phyloP scores from a whole-genome alignment of 2,797 vertebrate genomes.

The Cynopterus sphinx region DNA sequence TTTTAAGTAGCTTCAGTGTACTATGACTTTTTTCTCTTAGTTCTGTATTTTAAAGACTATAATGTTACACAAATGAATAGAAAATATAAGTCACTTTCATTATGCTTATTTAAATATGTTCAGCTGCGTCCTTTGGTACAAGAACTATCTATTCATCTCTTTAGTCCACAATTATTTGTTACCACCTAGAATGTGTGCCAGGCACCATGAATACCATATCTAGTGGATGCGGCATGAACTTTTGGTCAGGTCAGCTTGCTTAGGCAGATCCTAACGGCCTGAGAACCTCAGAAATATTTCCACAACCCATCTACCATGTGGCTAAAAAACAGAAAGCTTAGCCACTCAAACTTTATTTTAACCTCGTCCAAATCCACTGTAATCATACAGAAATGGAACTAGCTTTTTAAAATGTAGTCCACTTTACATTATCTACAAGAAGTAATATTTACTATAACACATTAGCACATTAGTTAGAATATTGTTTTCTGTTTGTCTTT shows the following conservation, averaged over 20 bases:
- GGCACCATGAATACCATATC: background rate
- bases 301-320: background rate
- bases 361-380: background rate
- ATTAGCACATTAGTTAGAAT: background rate
- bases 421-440: background rate
- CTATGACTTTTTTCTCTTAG: background rate
- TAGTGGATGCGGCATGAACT: background rate
- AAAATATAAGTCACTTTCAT: slow-evolving; percentile 27
- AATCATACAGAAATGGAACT: background rate
- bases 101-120: background rate
- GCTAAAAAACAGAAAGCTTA: background rate
- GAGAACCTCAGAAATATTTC: slow-evolving; percentile 7
- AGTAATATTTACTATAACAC: slow-evolving; percentile 19
- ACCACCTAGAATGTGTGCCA: background rate
- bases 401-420: background rate
- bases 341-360: background rate
- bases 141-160: background rate
- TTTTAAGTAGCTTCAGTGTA: background rate
- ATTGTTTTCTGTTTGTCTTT: slow-evolving; percentile 8
- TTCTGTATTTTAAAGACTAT: slow-evolving; percentile 8
- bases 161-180: background rate
- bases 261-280: background rate
- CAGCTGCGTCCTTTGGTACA: background rate
- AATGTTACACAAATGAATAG: background rate
- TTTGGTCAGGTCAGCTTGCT: background rate